Evolutionary conservation across 1,140 invertebrate genomes (phyloP).

Genomic region (Pseudomyrmex concolor): DNA sequence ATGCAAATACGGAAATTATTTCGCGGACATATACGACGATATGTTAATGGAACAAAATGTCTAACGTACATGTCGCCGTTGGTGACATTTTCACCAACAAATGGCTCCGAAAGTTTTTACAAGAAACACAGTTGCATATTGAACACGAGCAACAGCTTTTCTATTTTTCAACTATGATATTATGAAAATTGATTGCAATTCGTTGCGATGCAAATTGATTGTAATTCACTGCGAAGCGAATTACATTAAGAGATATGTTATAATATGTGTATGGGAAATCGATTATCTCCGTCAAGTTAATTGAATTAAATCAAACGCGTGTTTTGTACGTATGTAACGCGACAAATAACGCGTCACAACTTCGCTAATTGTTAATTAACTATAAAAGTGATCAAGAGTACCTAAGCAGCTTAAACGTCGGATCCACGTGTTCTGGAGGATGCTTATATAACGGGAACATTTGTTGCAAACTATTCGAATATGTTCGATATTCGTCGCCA

Average conservation of each 20-base stretch:
- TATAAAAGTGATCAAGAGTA: constrained; percentile 65
- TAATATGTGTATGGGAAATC: not conserved
- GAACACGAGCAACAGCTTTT: not conserved
- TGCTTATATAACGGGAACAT: constrained; percentile 53
- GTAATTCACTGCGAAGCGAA: not conserved
- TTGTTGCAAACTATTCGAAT: constrained; percentile 37
- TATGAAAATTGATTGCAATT: not conserved
- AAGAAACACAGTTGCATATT: not conserved
- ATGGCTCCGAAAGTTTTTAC: not conserved
- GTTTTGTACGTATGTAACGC: not conserved
- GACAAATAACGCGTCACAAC: constrained; percentile 27
- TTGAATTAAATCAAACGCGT: constrained; percentile 16
- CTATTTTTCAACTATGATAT: constrained; percentile 4
- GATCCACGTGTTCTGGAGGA: constrained; percentile 26
- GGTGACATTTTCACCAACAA: not conserved
- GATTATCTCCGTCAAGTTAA: constrained; percentile 13
- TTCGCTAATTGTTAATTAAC: constrained; percentile 67
- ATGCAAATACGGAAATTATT: not conserved
- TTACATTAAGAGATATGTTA: constrained; percentile 17
- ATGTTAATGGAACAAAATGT: constrained; percentile 13
- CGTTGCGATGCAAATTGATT: not conserved
- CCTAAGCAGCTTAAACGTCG: constrained; percentile 60
- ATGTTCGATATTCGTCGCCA: not conserved
- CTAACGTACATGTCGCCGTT: not conserved
- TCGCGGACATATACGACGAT: not conserved